These are phyloP conservation scores for Hiodon alosoides DNA, from an alignment of 2,113 vertebrate genomes.

Conservation along the genomic window DNA sequence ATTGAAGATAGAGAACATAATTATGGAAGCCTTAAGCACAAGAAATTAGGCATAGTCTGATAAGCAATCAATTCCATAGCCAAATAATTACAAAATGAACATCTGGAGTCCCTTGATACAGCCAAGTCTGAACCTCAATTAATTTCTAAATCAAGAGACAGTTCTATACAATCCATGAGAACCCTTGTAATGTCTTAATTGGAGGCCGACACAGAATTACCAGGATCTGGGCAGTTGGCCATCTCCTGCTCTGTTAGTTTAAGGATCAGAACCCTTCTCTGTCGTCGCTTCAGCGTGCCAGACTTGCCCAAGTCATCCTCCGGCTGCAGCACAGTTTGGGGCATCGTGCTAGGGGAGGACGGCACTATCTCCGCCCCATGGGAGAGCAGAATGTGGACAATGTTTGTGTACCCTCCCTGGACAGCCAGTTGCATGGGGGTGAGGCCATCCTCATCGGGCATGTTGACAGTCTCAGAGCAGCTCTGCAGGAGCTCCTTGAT, in stretches of 20 bases:
- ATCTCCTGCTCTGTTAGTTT: constrained; percentile 58
- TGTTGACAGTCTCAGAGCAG: constrained; percentile 49
- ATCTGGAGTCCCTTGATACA: constrained; percentile 16
- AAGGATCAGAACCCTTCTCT: constrained; percentile 63
- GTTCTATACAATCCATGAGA: constrained; percentile 30
- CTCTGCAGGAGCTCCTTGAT: constrained; percentile 69
- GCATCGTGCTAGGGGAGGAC: constrained; percentile 38
- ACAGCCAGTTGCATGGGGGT: constrained; percentile 72
- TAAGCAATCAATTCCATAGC: constrained; percentile 24
- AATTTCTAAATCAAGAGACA: not conserved
- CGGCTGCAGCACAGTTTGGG: constrained; percentile 30
- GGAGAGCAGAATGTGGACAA: constrained; percentile 66
- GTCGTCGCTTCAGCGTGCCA: constrained; percentile 33
- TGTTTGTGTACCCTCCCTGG: constrained; percentile 59
- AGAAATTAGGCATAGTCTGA: constrained; percentile 28
- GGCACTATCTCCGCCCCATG: constrained; percentile 44
- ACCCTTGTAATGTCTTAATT: constrained; percentile 28
- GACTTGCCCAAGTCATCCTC: constrained; percentile 17
- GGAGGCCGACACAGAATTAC: constrained; percentile 34
- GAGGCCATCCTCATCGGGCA: constrained; percentile 66
- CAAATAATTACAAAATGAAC: constrained; percentile 41
- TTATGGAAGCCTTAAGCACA: constrained; percentile 25
- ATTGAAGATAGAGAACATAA: constrained; percentile 12
- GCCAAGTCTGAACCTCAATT: not conserved
- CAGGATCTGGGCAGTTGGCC: constrained; percentile 31